Percentiles rank a stretch among this genome's conserved stretches.
Conservation (phyloP, 1,140 invertebrate genomes). For the Camponotus pennsylvanicus region DNA sequence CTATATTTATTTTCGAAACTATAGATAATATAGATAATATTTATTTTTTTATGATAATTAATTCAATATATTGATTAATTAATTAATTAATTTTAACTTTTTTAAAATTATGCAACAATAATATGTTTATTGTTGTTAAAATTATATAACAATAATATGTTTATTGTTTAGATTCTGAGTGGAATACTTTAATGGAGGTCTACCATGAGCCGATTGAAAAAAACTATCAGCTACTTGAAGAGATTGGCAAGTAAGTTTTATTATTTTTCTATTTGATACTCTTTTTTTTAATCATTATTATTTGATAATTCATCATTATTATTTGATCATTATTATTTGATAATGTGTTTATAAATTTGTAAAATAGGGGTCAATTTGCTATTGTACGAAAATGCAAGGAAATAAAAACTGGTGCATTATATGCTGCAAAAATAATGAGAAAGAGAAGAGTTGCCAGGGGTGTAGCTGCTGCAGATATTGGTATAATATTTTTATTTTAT, state of each 20-base stretch:
- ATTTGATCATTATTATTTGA: conserved; percentile 3
- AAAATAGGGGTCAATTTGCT: conserved; percentile 91
- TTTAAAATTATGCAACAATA: not conserved
- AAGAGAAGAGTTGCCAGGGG: conserved; percentile 88
- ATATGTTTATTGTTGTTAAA: conserved; percentile 64
- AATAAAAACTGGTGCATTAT: conserved; percentile 87
- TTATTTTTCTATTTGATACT: not conserved
- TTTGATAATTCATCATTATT: no score
- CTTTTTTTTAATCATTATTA: not conserved
- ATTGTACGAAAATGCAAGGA: conserved; percentile 89
- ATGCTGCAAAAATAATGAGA: conserved; percentile 91
- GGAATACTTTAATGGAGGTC: conserved; percentile 87
- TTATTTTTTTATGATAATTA: not conserved
- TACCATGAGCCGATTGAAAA: conserved; percentile 88
- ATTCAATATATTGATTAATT: not conserved
- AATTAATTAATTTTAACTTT: conserved; percentile 27
- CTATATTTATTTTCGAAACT: not conserved
- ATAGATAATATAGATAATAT: not conserved
- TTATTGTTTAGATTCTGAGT: conserved; percentile 81
- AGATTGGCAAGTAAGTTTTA: conserved; percentile 88
- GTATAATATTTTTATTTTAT: conserved; percentile 70
- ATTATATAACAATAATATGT: conserved; percentile 11
- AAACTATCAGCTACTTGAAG: conserved; percentile 87
- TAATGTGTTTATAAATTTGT: conserved; percentile 37
- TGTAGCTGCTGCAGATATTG: conserved; percentile 87